A percentile compares a stretch with the other conserved stretches of the same genome.
Evolutionary conservation across 1,140 invertebrate species (phyloP).

Genomic region (Heliconius hewitsoni): DNA sequence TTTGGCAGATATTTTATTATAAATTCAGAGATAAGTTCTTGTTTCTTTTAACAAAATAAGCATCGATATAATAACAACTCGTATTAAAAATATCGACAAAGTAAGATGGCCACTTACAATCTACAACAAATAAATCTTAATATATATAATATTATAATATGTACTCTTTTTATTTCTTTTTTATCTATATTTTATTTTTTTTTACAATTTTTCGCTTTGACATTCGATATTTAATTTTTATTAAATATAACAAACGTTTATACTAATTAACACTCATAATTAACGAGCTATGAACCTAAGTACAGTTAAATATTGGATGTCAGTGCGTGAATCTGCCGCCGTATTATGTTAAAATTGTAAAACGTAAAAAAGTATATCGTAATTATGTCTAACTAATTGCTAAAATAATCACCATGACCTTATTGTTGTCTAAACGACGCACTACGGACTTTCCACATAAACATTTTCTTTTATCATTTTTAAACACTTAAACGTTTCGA

Average conservation of each 20-base stretch:
- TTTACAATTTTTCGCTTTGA: slow-evolving; percentile 44
- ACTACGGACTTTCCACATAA: slow-evolving; percentile 28
- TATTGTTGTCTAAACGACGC: slow-evolving; percentile 25
- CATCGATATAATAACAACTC: slow-evolving; percentile 46
- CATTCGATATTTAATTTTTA: slow-evolving; percentile 32
- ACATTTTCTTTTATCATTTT: slow-evolving; percentile 10
- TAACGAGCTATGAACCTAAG: slow-evolving; percentile 31
- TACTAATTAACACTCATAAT: slow-evolving; percentile 18
- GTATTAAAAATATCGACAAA: slow-evolving; percentile 53
- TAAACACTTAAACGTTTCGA: too few relatives aligned
- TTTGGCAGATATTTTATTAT: slow-evolving; percentile 49
- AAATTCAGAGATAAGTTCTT: slow-evolving; percentile 42
- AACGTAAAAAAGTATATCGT: slow-evolving; percentile 37
- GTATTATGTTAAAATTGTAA: slow-evolving; percentile 38
- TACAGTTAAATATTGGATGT: slow-evolving; percentile 39
- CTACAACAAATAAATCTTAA: slow-evolving; percentile 51
- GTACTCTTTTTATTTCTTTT: slow-evolving; percentile 42
- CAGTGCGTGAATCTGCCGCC: slow-evolving; percentile 36
- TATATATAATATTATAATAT: slow-evolving; percentile 39
- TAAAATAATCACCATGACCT: slow-evolving; percentile 34
- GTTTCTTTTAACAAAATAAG: slow-evolving; percentile 42
- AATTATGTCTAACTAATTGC: slow-evolving; percentile 35
- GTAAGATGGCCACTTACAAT: slow-evolving; percentile 50
- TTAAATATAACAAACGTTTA: slow-evolving; percentile 37
- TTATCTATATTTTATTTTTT: slow-evolving; percentile 43